A percentile compares a stretch with the other conserved stretches of the same genome.
Evolutionary conservation across 2,113 vertebrate genomes (phyloP).

Genomic region (Halcyon malimbica): DNA sequence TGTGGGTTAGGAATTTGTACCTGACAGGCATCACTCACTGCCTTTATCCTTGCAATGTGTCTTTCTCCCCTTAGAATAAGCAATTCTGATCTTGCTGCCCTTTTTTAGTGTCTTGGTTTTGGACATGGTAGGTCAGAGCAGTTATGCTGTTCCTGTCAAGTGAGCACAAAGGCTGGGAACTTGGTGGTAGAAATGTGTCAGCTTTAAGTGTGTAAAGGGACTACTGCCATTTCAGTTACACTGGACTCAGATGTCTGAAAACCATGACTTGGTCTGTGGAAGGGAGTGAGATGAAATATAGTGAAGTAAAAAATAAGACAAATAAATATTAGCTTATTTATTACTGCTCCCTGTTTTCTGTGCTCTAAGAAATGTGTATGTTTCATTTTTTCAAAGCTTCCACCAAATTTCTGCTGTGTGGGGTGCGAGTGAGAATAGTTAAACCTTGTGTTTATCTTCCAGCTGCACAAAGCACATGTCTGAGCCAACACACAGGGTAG

Average conservation of each 20-base stretch:
- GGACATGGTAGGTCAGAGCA: not conserved
- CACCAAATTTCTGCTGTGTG: not conserved
- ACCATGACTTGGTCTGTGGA: not conserved
- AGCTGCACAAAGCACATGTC: constrained; percentile 66
- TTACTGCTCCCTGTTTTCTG: not conserved
- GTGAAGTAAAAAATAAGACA: not conserved
- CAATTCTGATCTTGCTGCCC: not conserved
- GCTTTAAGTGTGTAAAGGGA: not conserved
- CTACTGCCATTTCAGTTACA: not conserved
- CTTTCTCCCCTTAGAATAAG: not conserved
- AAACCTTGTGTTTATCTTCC: constrained; percentile 4
- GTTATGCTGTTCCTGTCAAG: not conserved
- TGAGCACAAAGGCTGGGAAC: not conserved
- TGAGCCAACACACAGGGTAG: constrained; percentile 58
- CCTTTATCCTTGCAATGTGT: not conserved
- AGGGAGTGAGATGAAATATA: not conserved
- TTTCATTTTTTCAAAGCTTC: not conserved
- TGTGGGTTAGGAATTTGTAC: not conserved
- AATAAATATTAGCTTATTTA: not conserved
- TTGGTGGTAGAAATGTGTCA: not conserved
- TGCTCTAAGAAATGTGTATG: not conserved
- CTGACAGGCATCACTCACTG: not conserved
- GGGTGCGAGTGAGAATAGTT: not conserved
- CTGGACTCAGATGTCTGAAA: not conserved
- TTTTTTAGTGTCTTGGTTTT: not conserved